These are phyloP conservation scores for Drosophila navojoa DNA, from an alignment of 1,140 invertebrate genomes.

Conservation along the genomic window DNA sequence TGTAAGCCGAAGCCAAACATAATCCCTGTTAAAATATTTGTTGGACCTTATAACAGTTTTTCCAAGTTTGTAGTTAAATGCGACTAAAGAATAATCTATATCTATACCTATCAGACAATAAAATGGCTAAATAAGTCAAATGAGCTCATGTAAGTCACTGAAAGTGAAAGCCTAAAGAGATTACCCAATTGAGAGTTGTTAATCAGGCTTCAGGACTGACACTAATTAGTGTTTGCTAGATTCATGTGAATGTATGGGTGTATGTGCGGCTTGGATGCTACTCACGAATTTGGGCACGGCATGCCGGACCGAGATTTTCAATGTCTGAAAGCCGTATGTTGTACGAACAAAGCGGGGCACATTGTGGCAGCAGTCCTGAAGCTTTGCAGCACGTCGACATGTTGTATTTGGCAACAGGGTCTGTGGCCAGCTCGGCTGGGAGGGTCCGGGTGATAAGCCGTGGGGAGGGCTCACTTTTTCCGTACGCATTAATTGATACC, in stretches of 20 bases:
- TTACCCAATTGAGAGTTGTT: constrained; percentile 12
- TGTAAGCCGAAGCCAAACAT: no score
- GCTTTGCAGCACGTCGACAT: constrained; percentile 90
- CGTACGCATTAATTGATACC: constrained; percentile 91
- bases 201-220: constrained; percentile 32
- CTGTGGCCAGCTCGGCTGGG: constrained; percentile 77
- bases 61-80: no score
- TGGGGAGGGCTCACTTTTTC: constrained; percentile 89
- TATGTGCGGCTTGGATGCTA: constrained; percentile 45
- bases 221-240: constrained; percentile 65
- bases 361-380: constrained; percentile 88
- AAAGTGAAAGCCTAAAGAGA: constrained; percentile 36
- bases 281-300: constrained; percentile 83
- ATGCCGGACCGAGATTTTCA: constrained; percentile 85
- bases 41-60: no score
- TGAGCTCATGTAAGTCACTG: constrained; percentile 43
- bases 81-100: no score
- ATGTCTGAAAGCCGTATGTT: constrained; percentile 91
- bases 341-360: constrained; percentile 92
- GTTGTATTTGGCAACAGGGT: constrained; percentile 86
- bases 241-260: constrained; percentile 1
- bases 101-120: no score
- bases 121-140: neutral
- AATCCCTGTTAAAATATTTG: no score
- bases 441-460: constrained; percentile 90